phyloP scores from a whole-genome alignment of 2,113 vertebrate species.

The Alexandromys fortis region DNA sequence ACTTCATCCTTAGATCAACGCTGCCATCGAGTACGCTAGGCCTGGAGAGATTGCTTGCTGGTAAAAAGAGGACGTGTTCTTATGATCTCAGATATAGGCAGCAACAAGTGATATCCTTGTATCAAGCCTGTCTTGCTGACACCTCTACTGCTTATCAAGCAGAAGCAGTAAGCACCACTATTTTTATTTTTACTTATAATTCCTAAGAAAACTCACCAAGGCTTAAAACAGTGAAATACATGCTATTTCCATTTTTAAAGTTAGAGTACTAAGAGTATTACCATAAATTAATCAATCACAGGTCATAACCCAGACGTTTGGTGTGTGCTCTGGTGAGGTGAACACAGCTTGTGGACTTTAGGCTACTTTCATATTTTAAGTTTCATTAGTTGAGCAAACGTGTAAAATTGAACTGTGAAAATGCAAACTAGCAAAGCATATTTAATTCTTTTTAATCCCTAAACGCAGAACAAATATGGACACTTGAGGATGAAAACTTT shows the following conservation, averaged over 20 bases:
- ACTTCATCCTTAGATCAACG: not conserved
- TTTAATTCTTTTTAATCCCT: conserved; percentile 51
- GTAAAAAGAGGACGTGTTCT: conserved; percentile 47
- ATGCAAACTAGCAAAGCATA: conserved; percentile 63
- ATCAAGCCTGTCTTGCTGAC: not conserved
- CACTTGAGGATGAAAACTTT: conserved; percentile 66
- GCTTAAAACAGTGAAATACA: conserved; percentile 27
- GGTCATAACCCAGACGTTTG: conserved; percentile 23
- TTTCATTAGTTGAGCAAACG: conserved; percentile 41
- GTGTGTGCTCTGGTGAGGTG: conserved; percentile 44
- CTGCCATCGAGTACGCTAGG: not conserved
- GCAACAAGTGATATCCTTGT: conserved; percentile 61
- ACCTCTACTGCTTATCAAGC: conserved; percentile 46
- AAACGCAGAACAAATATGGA: conserved; percentile 79
- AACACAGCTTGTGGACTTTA: not conserved
- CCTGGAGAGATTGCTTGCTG: not conserved
- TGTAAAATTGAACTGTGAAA: conserved; percentile 76
- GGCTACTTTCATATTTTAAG: conserved; percentile 5
- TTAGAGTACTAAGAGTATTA: conserved; percentile 49
- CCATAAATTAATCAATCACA: conserved; percentile 25
- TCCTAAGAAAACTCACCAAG: conserved; percentile 22
- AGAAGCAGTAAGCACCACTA: conserved; percentile 36
- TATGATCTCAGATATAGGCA: conserved; percentile 37
- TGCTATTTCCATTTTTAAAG: conserved; percentile 40
- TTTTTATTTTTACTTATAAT: conserved; percentile 63